phyloP scores from a whole-genome alignment of 2,888 invertebrate species.

The Elegia similella region DNA sequence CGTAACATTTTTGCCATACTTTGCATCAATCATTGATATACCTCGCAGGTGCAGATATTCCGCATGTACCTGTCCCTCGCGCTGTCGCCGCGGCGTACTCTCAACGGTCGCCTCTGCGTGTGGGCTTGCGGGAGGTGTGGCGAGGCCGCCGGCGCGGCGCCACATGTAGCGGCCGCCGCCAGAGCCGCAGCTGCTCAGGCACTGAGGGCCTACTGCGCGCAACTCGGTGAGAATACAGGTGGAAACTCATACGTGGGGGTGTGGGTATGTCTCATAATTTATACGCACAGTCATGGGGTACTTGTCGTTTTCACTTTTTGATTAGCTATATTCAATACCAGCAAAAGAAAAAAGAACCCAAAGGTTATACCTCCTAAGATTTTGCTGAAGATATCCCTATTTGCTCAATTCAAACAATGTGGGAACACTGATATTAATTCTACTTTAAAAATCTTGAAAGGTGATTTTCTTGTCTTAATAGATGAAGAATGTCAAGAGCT shows the following conservation, averaged over 20 bases:
- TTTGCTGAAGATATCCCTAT: too few relatives aligned
- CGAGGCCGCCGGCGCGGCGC: constrained; percentile 90
- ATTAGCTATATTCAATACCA: too few relatives aligned
- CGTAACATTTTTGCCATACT: too few relatives aligned
- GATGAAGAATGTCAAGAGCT: constrained; percentile 91
- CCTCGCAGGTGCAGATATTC: constrained; percentile 81
- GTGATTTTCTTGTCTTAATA: constrained; percentile 42
- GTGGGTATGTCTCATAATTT: too few relatives aligned
- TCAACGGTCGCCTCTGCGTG: constrained; percentile 94
- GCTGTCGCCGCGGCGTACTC: constrained; percentile 92
- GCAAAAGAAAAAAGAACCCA: too few relatives aligned
- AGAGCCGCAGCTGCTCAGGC: constrained; percentile 95
- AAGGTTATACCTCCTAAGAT: too few relatives aligned
- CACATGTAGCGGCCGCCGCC: constrained; percentile 92
- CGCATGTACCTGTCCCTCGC: constrained; percentile 93
- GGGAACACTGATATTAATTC: too few relatives aligned
- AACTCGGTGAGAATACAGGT: constrained; percentile 81
- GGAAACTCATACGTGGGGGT: too few relatives aligned
- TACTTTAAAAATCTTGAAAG: too few relatives aligned
- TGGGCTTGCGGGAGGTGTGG: constrained; percentile 92
- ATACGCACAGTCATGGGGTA: too few relatives aligned
- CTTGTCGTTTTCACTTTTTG: too few relatives aligned
- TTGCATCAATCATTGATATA: neutral
- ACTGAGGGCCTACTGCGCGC: constrained; percentile 91
- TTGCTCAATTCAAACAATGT: too few relatives aligned